These are phyloP conservation scores for Scleropages formosus DNA, from an alignment of 2,797 vertebrate genomes.

Conservation along the genomic window DNA sequence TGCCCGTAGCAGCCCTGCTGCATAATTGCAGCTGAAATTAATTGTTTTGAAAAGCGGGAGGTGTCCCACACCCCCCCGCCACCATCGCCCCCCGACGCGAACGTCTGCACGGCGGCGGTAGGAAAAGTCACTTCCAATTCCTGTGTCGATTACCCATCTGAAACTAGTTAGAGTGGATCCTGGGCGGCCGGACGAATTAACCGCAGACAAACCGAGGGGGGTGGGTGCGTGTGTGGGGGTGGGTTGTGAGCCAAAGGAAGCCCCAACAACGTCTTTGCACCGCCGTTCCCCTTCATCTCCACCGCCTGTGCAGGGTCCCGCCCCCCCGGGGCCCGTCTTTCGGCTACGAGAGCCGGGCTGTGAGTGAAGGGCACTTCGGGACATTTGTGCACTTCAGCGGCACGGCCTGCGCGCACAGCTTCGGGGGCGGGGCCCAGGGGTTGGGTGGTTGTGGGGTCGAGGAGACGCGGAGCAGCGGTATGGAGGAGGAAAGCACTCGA, in stretches of 20 bases:
- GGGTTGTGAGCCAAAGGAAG: background rate
- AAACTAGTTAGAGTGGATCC: slow-evolving; percentile 47
- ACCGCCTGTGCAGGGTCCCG: too few species aligned
- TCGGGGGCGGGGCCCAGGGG: too few species aligned
- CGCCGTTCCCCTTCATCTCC: too few species aligned
- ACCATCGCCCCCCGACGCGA: slow-evolving; percentile 17
- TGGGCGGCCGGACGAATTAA: slow-evolving; percentile 35
- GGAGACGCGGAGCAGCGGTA: too few species aligned
- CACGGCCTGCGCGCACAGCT: too few species aligned
- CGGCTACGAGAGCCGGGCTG: too few species aligned
- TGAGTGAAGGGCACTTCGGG: too few species aligned
- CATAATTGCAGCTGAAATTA: slow-evolving; percentile 20
- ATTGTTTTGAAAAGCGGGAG: slow-evolving; percentile 19
- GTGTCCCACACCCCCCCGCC: slow-evolving; percentile 26
- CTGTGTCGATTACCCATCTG: slow-evolving; percentile 45
- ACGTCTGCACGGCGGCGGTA: slow-evolving; percentile 22
- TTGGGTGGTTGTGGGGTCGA: too few species aligned
- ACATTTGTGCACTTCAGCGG: too few species aligned
- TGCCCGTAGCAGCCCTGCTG: background rate
- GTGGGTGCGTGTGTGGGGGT: background rate
- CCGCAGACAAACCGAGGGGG: slow-evolving; percentile 38
- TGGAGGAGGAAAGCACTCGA: too few species aligned
- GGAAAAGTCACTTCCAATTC: slow-evolving; percentile 41
- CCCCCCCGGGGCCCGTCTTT: too few species aligned
- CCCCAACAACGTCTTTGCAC: background rate